These are phyloP conservation scores for Temnothorax longispinosus DNA, from an alignment of 1,140 invertebrate species.

Conservation along the genomic window DNA sequence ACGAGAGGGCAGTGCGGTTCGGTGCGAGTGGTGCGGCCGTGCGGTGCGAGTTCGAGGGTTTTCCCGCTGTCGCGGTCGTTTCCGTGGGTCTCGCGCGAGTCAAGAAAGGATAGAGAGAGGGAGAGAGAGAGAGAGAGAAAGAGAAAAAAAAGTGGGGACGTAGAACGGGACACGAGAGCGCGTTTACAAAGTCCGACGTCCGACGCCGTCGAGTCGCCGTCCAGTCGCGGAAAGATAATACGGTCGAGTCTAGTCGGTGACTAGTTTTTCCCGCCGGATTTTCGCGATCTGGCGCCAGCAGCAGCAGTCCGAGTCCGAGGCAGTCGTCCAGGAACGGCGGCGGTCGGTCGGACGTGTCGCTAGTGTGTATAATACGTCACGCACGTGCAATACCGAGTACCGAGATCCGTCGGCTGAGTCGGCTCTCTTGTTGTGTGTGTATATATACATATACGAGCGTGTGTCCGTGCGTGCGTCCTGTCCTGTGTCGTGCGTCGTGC, in stretches of 20 bases:
- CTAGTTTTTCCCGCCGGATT: conserved; percentile 30
- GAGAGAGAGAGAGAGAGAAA: background rate
- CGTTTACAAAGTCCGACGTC: background rate
- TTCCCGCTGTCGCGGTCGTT: conserved; percentile 64
- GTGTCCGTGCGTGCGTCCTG: background rate
- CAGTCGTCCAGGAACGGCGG: conserved; percentile 16
- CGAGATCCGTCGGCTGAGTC: conserved; percentile 6
- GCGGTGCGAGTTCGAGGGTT: conserved; percentile 35
- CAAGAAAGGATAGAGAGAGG: background rate
- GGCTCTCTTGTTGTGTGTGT: background rate
- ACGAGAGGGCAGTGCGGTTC: conserved; percentile 68
- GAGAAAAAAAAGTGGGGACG: background rate
- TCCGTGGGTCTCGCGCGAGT: background rate
- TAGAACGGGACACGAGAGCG: background rate
- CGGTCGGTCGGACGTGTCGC: conserved; percentile 65
- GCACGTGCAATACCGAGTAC: conserved; percentile 51
- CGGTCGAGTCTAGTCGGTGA: background rate
- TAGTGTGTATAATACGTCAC: conserved; percentile 66
- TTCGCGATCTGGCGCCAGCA: background rate
- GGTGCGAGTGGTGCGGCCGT: conserved; percentile 66
- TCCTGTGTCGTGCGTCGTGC: background rate
- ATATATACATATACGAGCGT: conserved; percentile 13
- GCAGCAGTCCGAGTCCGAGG: background rate
- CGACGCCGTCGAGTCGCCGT: background rate
- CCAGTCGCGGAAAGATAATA: conserved; percentile 2